A percentile compares a stretch with the other conserved stretches of the same genome.
These are phyloP conservation scores for Campylomormyrus numenius DNA, from an alignment of 2,113 vertebrate species.

Conservation along the genomic window DNA sequence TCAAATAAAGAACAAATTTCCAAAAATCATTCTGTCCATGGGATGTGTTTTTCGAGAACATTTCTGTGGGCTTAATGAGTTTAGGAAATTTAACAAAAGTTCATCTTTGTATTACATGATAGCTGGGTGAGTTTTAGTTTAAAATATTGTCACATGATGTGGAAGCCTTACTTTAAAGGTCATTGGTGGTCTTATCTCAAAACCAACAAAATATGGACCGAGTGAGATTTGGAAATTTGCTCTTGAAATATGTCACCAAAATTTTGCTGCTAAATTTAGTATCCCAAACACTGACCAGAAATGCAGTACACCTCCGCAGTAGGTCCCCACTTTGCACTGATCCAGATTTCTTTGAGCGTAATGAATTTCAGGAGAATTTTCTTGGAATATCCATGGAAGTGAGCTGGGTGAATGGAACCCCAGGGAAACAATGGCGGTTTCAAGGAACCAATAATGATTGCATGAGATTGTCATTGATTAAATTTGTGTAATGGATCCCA, in stretches of 20 bases:
- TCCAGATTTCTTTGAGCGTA: not conserved
- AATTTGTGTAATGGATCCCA: conserved; percentile 27
- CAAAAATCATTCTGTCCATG: not conserved
- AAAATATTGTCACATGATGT: not conserved
- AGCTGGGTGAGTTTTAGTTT: not conserved
- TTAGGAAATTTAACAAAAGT: not conserved
- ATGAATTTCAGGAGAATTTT: not conserved
- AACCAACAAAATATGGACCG: not conserved
- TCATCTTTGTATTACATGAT: not conserved
- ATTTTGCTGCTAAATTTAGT: not conserved
- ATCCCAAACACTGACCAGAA: not conserved
- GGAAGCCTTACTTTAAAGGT: not conserved
- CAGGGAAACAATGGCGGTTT: conserved; percentile 39
- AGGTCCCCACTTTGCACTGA: not conserved
- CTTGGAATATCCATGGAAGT: conserved; percentile 13
- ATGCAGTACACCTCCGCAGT: not conserved
- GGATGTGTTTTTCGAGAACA: not conserved
- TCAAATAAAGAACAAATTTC: not conserved
- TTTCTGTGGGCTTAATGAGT: not conserved
- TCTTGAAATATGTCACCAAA: not conserved
- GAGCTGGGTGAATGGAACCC: conserved; percentile 33
- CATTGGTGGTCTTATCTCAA: not conserved
- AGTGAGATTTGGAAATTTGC: not conserved
- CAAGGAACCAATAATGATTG: conserved; percentile 46
- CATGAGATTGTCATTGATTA: conserved; percentile 45